Evolutionary conservation across 2,797 vertebrate species (phyloP).

Genomic region (Micrastur ruficollis): DNA sequence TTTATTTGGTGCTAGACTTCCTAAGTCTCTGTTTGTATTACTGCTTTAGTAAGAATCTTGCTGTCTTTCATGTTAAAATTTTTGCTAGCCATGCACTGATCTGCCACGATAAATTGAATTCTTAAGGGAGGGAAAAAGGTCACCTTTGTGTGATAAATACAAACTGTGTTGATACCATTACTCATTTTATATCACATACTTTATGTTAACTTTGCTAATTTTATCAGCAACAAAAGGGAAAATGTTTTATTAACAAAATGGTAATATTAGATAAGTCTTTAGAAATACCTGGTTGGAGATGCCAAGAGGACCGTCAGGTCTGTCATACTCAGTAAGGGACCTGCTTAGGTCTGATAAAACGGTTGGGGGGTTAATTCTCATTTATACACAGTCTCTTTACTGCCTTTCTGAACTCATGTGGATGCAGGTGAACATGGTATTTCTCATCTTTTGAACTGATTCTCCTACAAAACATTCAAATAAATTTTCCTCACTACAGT

Average conservation of each 20-base stretch:
- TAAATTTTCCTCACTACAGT: neutral
- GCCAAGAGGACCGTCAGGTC: neutral
- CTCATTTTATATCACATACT: neutral
- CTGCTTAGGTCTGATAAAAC: neutral
- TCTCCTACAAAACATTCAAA: neutral
- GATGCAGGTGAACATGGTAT: neutral
- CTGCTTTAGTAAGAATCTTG: neutral
- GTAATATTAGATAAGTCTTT: neutral
- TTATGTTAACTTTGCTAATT: neutral
- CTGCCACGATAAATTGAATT: neutral
- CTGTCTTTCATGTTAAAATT: neutral
- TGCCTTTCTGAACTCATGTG: neutral
- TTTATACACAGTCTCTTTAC: neutral
- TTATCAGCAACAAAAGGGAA: neutral
- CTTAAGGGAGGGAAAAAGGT: neutral
- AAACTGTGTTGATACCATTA: neutral
- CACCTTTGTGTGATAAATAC: neutral
- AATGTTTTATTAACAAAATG: neutral
- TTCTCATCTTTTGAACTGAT: neutral
- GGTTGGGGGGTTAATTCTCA: neutral
- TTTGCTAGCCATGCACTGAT: neutral
- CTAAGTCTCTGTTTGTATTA: neutral
- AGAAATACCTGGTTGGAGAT: neutral
- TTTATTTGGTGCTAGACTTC: neutral
- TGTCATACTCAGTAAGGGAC: neutral